phyloP scores from a whole-genome alignment of 2,888 invertebrate species.

The Latrodectus hesperus region DNA sequence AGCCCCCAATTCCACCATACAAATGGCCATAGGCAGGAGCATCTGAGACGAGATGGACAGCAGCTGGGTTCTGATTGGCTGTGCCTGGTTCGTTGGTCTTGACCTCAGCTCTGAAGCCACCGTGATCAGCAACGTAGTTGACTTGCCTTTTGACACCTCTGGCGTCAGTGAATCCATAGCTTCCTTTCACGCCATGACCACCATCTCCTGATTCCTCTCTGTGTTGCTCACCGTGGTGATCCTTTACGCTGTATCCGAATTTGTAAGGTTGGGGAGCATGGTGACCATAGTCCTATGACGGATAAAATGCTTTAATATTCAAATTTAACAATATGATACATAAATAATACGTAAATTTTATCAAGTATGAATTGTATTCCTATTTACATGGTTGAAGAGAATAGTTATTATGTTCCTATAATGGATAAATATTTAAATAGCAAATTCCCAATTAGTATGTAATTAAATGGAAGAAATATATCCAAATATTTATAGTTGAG shows the following conservation, averaged over 20 bases:
- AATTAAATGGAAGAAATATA: too few relatives aligned
- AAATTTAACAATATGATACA: too few relatives aligned
- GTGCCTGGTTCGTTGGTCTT: constrained; percentile 53
- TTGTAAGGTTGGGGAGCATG: constrained; percentile 36
- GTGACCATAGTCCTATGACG: neutral
- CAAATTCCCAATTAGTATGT: too few relatives aligned
- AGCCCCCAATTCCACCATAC: constrained; percentile 24
- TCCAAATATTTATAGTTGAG: too few relatives aligned
- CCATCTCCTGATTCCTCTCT: constrained; percentile 34
- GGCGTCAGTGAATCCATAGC: constrained; percentile 43
- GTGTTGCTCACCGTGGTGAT: constrained; percentile 37
- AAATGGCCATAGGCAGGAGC: constrained; percentile 3
- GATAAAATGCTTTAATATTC: neutral
- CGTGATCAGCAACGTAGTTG: constrained; percentile 36
- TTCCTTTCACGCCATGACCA: constrained; percentile 27
- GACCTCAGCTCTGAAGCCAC: constrained; percentile 40
- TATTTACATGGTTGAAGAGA: too few relatives aligned
- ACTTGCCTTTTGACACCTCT: constrained; percentile 29
- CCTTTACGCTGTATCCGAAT: constrained; percentile 43
- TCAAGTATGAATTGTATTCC: too few relatives aligned
- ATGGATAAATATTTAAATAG: too few relatives aligned
- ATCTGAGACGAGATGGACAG: constrained; percentile 24
- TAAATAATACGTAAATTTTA: too few relatives aligned
- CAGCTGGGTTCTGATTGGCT: constrained; percentile 29
- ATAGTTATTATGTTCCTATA: too few relatives aligned